Base-by-base conservation (phyloP, 2,113 vertebrate species). In the Buteo buteo region DNA sequence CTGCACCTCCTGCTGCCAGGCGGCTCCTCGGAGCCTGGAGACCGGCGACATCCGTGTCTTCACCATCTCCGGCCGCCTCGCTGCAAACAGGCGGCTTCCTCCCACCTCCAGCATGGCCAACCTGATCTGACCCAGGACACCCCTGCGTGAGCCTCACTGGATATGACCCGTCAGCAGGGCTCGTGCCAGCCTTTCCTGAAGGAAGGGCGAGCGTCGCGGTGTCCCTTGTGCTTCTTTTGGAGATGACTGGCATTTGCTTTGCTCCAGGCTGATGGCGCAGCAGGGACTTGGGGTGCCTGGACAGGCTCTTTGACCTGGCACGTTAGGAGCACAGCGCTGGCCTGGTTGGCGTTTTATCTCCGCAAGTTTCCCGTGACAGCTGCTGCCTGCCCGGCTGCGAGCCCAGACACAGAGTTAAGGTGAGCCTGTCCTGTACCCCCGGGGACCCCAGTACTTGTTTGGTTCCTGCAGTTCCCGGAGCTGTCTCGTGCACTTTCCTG, bases 61-160 rank as follows among this genome's bases (percentile, higher is more conserved):
- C 98, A 99, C 99, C 45, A 98, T 99, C 96, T 99, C 99, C 0
- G 99, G 99, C 93, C 99, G 91, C 81, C 97, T 99, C 16, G 78
- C 98, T 29, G 98, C 98, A 3, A 98, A 95, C 86, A 97, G 90
- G 96, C 98, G 92, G 94, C 98, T 98, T 10, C 99, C 99, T 97
- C 99, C 99, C 38, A 99, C 99, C 29, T 99, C 99, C 90, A 99
- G 99, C 95, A 98, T 99, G 94, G 99, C 99, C 86, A 99, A 98
- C 96, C 98, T 99, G 57, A 99, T 99, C 96, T 99, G 98, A 99
- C 3, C 34, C 86, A 7, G 58, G 38, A 76, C 73, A 17, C 18
- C 42, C 17, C 55, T 72, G 70, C 0, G 0, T 67, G 86, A 91
- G 40, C 65, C 40, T 89, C 11, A 4, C 38, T 1, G 18, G 81